phyloP scores from a whole-genome alignment of 2,888 invertebrate species.

The Apoda limacodes region DNA sequence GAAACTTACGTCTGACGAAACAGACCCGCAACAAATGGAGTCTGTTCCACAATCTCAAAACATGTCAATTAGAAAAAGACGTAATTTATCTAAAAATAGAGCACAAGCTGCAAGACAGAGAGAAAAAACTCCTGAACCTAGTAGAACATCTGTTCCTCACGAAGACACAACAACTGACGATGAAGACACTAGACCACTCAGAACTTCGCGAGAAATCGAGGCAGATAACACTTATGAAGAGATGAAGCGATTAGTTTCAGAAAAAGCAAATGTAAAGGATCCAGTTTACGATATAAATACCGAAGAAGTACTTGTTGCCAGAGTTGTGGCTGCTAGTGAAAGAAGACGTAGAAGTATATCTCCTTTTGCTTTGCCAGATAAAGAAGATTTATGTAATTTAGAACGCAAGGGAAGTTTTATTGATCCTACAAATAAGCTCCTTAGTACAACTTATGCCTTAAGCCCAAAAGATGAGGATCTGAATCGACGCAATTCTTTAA shows the following conservation, averaged over 20 bases:
- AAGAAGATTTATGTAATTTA: constrained; percentile 40
- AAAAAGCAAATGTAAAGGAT: constrained; percentile 49
- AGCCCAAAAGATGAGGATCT: constrained; percentile 52
- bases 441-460: constrained; percentile 51
- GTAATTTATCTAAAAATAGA: constrained; percentile 71
- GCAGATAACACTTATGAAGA: constrained; percentile 61
- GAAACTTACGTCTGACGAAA: constrained; percentile 31
- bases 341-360: constrained; percentile 63
- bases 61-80: constrained; percentile 70
- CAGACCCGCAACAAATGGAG: constrained; percentile 36
- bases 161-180: constrained; percentile 75
- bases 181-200: constrained; percentile 41
- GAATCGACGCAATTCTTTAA: constrained; percentile 41
- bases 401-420: constrained; percentile 61
- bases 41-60: constrained; percentile 49
- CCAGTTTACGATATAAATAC: constrained; percentile 58
- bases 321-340: constrained; percentile 51
- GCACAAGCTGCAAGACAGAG: constrained; percentile 55
- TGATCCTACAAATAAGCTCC: constrained; percentile 58
- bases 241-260: constrained; percentile 57
- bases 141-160: constrained; percentile 54
- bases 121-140: constrained; percentile 63
- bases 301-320: constrained; percentile 55
- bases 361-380: constrained; percentile 58
- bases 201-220: constrained; percentile 54